These are phyloP conservation scores for Dysmachus trigonus DNA, from an alignment of 2,888 invertebrate species.

Conservation along the genomic window DNA sequence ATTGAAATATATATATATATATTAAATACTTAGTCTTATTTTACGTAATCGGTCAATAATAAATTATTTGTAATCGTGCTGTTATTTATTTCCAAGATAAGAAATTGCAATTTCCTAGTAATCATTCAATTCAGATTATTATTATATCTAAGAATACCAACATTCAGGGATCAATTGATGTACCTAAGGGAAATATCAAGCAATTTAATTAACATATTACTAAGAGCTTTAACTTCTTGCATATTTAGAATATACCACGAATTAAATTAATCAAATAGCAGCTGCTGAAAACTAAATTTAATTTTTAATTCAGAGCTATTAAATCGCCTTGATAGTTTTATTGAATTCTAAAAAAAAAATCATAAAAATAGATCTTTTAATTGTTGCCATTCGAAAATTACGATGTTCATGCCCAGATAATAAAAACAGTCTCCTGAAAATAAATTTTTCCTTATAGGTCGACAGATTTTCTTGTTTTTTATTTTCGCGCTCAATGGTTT, in stretches of 20 bases:
- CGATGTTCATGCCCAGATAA: neutral
- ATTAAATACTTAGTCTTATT: neutral
- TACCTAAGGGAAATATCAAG: neutral
- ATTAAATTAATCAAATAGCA: neutral
- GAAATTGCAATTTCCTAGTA: neutral
- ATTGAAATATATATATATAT: neutral
- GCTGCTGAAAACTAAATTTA: neutral
- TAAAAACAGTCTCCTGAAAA: neutral
- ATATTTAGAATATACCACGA: neutral
- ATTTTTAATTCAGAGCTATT: neutral
- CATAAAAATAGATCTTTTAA: neutral
- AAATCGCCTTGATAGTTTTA: neutral
- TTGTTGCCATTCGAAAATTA: neutral
- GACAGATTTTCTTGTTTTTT: no score
- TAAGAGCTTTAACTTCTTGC: neutral
- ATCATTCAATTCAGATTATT: neutral
- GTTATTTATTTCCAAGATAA: neutral
- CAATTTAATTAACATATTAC: neutral
- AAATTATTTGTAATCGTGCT: neutral
- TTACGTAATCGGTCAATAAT: neutral
- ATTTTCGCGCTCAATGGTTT: no score
- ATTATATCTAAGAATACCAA: neutral
- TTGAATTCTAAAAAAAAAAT: neutral
- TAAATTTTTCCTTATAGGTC: neutral
- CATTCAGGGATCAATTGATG: neutral